phyloP scores from a whole-genome alignment of 1,140 invertebrate genomes.

The Phymorhynchus buccinoides region DNA sequence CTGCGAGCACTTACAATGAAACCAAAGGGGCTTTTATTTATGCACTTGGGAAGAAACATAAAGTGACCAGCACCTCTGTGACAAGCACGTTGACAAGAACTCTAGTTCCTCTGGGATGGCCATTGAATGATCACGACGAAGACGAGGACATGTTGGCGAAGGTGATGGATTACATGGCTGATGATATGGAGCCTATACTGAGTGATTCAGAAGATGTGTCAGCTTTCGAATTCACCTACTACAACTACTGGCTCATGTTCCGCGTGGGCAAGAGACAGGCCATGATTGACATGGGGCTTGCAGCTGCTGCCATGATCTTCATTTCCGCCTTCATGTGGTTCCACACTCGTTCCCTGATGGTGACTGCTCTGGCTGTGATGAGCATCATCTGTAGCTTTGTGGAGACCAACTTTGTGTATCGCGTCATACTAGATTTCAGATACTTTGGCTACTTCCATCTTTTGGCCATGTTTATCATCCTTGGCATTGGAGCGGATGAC shows the following conservation, averaged over 20 bases:
- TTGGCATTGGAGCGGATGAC: conserved; percentile 61
- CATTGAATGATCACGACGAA: not conserved
- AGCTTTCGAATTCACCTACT: conserved; percentile 47
- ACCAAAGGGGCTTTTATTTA: conserved; percentile 37
- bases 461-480: conserved; percentile 60
- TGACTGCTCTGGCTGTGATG: conserved; percentile 50
- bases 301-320: conserved; percentile 56
- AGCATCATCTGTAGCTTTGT: conserved; percentile 55
- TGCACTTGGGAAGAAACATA: conserved; percentile 37
- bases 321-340: conserved; percentile 56
- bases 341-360: conserved; percentile 56
- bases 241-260: conserved; percentile 31
- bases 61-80: conserved; percentile 30
- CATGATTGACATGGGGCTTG: conserved; percentile 51
- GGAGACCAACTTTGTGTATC: conserved; percentile 57
- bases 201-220: not conserved
- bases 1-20: conserved; percentile 39
- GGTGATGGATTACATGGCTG: not conserved
- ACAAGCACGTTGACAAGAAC: conserved; percentile 31
- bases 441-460: conserved; percentile 64
- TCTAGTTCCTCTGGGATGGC: conserved; percentile 3
- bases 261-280: conserved; percentile 39
- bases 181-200: not conserved
- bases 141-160: not conserved
- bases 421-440: conserved; percentile 53